phyloP scores from a whole-genome alignment of 2,797 vertebrate species.

The Danio kyathit region DNA sequence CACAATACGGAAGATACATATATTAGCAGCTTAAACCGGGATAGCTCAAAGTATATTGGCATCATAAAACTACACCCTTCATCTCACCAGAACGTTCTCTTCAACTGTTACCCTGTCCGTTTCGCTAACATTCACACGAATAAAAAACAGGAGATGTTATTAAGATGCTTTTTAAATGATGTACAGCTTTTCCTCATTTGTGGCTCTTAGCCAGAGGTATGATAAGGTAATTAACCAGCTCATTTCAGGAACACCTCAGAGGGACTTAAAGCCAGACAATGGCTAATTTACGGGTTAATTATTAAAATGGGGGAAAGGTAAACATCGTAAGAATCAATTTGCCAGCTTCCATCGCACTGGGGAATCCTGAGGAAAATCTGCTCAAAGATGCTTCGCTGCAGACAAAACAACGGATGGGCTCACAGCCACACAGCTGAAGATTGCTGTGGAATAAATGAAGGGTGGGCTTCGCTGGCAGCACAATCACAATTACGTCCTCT shows the following conservation, averaged over 20 bases:
- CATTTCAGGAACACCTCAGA: conserved; percentile 80
- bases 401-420: conserved; percentile 67
- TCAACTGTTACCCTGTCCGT: not conserved
- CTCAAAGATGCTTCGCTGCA: conserved; percentile 71
- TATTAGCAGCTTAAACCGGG: not conserved
- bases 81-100: not conserved
- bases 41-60: not conserved
- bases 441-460: conserved; percentile 47
- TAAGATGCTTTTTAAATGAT: conserved; percentile 25
- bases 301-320: conserved; percentile 80
- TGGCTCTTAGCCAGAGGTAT: conserved; percentile 81
- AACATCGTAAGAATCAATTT: conserved; percentile 80
- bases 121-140: not conserved
- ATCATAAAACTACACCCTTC: not conserved
- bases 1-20: too few relatives aligned
- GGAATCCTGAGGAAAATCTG: conserved; percentile 60
- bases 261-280: conserved; percentile 75
- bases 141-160: conserved; percentile 7
- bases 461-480: conserved; percentile 45
- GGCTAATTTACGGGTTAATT: conserved; percentile 85
- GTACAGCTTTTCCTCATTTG: conserved; percentile 61
- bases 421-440: conserved; percentile 40
- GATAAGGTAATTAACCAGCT: conserved; percentile 87
- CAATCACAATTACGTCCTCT: conserved; percentile 51
- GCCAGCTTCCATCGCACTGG: conserved; percentile 61